These are phyloP conservation scores for Aphaenogaster rudis DNA, from an alignment of 1,140 invertebrate species.

Conservation along the genomic window DNA sequence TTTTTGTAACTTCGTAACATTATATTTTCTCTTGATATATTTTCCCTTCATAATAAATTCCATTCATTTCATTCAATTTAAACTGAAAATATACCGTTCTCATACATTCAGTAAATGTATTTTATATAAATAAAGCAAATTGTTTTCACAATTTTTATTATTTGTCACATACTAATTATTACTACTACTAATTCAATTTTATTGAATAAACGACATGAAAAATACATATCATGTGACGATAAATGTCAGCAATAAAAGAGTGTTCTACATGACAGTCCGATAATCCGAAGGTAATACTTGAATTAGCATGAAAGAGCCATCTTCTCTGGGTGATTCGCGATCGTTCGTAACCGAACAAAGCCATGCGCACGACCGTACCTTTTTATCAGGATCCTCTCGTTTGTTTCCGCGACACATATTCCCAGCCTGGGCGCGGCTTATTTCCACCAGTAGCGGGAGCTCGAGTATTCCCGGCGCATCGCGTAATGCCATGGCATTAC, in stretches of 20 bases:
- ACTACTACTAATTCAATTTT: not conserved
- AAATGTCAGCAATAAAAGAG: conserved; percentile 8
- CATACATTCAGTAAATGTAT: not conserved
- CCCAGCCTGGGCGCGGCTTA: conserved; percentile 57
- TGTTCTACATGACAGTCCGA: not conserved
- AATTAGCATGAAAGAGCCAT: conserved; percentile 48
- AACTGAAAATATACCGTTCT: conserved; percentile 5
- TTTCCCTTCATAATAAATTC: conserved; percentile 29
- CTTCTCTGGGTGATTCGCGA: conserved; percentile 12
- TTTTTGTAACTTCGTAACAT: conserved; percentile 13
- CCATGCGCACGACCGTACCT: conserved; percentile 12
- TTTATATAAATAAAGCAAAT: not conserved
- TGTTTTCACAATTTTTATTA: conserved; percentile 9
- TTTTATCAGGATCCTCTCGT: conserved; percentile 66
- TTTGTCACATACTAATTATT: not conserved
- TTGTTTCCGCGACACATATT: conserved; percentile 65
- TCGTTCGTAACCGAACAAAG: conserved; percentile 48
- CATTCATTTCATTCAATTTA: not conserved
- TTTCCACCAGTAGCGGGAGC: conserved; percentile 58
- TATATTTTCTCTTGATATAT: not conserved
- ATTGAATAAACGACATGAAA: not conserved
- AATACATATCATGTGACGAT: not conserved
- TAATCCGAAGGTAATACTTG: conserved; percentile 11
- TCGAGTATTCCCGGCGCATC: conserved; percentile 69
- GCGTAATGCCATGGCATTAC: conserved; percentile 75